Evolutionary conservation across 2,797 vertebrate species (phyloP).

Genomic region (Chanos chanos): DNA sequence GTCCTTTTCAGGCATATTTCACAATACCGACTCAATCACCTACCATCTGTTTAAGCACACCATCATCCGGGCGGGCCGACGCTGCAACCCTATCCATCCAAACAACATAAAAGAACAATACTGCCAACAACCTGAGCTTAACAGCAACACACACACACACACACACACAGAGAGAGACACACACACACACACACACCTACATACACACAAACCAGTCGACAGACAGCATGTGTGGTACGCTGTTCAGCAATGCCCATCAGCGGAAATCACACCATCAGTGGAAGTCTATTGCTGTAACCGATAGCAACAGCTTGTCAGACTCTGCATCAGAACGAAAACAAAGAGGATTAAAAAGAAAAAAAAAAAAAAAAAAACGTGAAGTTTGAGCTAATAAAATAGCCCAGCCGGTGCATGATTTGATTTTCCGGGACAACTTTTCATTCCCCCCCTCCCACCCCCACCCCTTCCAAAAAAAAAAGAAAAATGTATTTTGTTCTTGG

Average conservation of each 20-base stretch:
- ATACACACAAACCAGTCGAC: slow-evolving; percentile 14
- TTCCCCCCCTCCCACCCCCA: background rate
- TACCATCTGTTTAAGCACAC: slow-evolving; percentile 38
- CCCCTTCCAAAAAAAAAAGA: too few relatives aligned
- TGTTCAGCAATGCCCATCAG: too few relatives aligned
- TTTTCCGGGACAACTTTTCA: slow-evolving; percentile 28
- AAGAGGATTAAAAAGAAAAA: too few relatives aligned
- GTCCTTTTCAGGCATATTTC: slow-evolving; percentile 1
- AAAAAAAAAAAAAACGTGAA: too few relatives aligned
- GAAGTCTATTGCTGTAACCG: too few relatives aligned
- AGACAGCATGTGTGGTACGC: too few relatives aligned
- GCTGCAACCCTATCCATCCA: too few relatives aligned
- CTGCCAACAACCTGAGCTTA: slow-evolving; percentile 30
- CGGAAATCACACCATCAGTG: too few relatives aligned
- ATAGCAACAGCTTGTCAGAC: too few relatives aligned
- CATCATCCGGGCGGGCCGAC: slow-evolving; percentile 29
- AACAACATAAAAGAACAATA: too few relatives aligned
- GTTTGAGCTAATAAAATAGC: background rate
- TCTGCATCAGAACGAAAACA: too few relatives aligned
- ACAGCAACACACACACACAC: background rate
- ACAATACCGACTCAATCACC: slow-evolving; percentile 19
- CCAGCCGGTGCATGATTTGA: slow-evolving; percentile 40
- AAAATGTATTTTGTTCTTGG: slow-evolving; percentile 12
- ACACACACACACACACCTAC: slow-evolving; percentile 18
- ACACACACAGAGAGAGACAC: slow-evolving; percentile 6